Conservation (phyloP, 2,888 invertebrate genomes). For the Pyrrhia umbra region DNA sequence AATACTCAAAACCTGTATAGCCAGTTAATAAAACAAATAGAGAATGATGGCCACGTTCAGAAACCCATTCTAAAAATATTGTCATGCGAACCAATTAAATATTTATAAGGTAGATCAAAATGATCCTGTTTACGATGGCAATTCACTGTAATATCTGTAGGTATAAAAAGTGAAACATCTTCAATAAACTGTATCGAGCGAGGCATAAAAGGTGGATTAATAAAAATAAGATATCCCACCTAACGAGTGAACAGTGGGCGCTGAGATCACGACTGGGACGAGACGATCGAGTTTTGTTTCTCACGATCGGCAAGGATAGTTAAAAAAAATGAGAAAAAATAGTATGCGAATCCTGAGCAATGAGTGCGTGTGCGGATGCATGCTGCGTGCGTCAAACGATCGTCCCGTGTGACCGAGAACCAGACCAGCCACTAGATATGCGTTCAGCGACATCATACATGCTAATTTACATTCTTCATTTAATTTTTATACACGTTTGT, state of each 20-base stretch:
- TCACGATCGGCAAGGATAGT: constrained; percentile 82
- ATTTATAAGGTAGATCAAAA: constrained; percentile 54
- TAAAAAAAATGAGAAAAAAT: constrained; percentile 76
- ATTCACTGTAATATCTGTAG: constrained; percentile 66
- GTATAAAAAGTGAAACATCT: constrained; percentile 67
- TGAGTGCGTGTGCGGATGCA: constrained; percentile 73
- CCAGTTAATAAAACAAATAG: constrained; percentile 5
- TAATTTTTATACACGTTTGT: constrained; percentile 32
- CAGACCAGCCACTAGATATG: constrained; percentile 67
- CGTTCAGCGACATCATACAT: constrained; percentile 60
- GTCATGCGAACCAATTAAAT: constrained; percentile 59
- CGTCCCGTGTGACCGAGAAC: constrained; percentile 82
- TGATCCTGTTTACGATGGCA: constrained; percentile 64
- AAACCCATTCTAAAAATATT: constrained; percentile 43
- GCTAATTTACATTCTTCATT: constrained; percentile 52
- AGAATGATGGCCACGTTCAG: constrained; percentile 28
- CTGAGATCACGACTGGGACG: constrained; percentile 54
- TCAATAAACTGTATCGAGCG: constrained; percentile 69
- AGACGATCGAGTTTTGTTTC: constrained; percentile 80
- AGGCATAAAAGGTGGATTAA: constrained; percentile 69
- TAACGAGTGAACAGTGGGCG: constrained; percentile 63
- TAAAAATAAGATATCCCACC: constrained; percentile 71
- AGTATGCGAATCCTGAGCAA: constrained; percentile 78
- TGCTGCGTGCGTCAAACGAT: constrained; percentile 71
- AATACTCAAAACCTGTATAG: neutral